phyloP scores from a whole-genome alignment of 2,888 invertebrate genomes.

The Caenorhabditis angaria region DNA sequence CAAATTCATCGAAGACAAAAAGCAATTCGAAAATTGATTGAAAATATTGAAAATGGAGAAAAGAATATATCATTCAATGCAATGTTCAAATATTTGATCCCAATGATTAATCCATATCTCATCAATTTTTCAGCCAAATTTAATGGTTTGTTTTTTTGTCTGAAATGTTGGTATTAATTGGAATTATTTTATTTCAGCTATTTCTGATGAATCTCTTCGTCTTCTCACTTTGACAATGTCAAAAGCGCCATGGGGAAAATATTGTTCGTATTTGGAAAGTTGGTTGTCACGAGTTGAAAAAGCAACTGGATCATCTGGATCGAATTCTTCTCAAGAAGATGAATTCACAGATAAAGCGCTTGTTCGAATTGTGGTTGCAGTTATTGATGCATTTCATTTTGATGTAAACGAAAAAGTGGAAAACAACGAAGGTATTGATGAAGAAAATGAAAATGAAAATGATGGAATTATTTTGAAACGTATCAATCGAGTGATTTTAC shows the following conservation, averaged over 20 bases:
- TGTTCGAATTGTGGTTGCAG: constrained; percentile 75
- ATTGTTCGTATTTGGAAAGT: constrained; percentile 83
- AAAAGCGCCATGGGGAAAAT: constrained; percentile 54
- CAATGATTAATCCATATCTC: constrained; percentile 84
- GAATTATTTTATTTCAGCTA: constrained; percentile 13
- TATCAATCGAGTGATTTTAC: constrained; percentile 37
- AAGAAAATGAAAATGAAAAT: constrained; percentile 23
- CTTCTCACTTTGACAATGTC: constrained; percentile 46
- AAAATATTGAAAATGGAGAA: constrained; percentile 67
- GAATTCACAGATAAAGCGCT: constrained; percentile 81
- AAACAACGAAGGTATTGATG: constrained; percentile 16
- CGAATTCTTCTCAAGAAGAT: constrained; percentile 13
- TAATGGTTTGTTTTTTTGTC: constrained; percentile 74
- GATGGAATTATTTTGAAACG: constrained; percentile 34
- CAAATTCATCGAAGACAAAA: constrained; percentile 82
- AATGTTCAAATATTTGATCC: constrained; percentile 83
- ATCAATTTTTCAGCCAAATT: constrained; percentile 82
- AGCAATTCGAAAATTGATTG: constrained; percentile 80
- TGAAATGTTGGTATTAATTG: too few relatives aligned
- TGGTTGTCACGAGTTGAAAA: constrained; percentile 82
- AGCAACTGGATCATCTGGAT: constrained; percentile 60
- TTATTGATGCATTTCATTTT: constrained; percentile 91
- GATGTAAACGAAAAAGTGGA: constrained; percentile 75
- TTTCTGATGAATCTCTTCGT: constrained; percentile 45
- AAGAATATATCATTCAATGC: constrained; percentile 42